Conservation (phyloP, 2,888 invertebrate genomes). For the Dioctria rufipes region DNA sequence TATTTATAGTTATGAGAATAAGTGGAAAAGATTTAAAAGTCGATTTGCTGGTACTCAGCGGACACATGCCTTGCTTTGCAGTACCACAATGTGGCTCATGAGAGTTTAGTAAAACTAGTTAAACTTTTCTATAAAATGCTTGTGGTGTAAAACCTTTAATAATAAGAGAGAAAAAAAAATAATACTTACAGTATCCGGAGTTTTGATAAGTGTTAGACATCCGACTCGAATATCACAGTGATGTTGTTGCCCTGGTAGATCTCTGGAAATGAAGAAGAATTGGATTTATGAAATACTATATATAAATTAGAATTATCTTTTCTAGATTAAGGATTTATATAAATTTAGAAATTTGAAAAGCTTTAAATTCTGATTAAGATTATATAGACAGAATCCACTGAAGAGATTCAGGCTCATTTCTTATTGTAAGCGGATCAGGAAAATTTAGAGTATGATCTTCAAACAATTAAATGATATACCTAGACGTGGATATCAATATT, state of each 20-base stretch:
- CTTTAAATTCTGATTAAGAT: no score
- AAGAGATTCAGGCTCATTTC: no score
- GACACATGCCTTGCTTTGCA: constrained; percentile 31
- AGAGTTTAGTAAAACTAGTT: background rate
- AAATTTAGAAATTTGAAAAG: no score
- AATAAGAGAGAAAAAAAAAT: background rate
- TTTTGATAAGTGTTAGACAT: constrained; percentile 89
- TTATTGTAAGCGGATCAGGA: no score
- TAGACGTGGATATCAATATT: no score
- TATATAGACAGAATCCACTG: no score
- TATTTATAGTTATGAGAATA: constrained; percentile 28
- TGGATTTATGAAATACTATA: no score
- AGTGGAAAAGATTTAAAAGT: background rate
- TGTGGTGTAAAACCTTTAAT: no score
- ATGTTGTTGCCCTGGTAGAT: constrained; percentile 95
- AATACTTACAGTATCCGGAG: constrained; percentile 91
- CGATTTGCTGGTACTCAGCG: constrained; percentile 1
- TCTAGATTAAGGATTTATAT: no score
- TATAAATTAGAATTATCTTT: no score
- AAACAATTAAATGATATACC: no score
- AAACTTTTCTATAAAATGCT: background rate
- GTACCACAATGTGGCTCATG: background rate
- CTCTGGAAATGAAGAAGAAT: constrained; percentile 79
- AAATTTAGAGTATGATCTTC: no score
- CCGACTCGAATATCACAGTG: constrained; percentile 88